Base-by-base conservation (phyloP, 1,140 invertebrate genomes). In the silkworm (Bombyx mori) region DNA sequence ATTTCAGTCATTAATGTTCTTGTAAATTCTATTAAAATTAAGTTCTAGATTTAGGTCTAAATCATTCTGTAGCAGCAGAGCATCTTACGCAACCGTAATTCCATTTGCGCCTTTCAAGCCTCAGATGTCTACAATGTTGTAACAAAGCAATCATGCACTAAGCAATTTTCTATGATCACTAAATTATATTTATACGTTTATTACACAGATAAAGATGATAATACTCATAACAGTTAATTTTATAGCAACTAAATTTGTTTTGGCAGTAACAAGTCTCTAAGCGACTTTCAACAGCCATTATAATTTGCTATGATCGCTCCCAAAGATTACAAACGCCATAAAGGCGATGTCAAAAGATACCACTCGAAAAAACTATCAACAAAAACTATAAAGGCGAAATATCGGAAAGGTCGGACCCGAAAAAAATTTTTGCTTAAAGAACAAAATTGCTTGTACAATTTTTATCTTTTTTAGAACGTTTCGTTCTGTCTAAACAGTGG, bases 301-400 rank as follows among this genome's bases (percentile, higher is more conserved):
- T 58, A 82, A 85, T 85, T 82, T 74, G 78, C 73, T 71, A 75
- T 75, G 76, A 83, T 79, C 69, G 67, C 70, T 73, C 56, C 57
- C 59, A 60, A 56, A 76, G 75, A 77, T 79, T 80, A 72, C 64
- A 68, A 71, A 69, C 75, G 77, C 77, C 75, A 77, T 86, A 73
- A 84, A 84, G 71, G 75, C 78, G 80, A 86, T 84, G 79, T 78
- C 62, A 77, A 72, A 66, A 75, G 77, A 83, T 83, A 77, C 75
- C 75, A 73, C 72, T 79, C 66, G 59, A 84, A 82, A 63, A 81
- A 84, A 83, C 68, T 72, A 75, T 71, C 66, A 74, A 70, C 81
- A 86, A 86, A 86, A 86, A 86, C 66, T 72, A 73, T 71, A 72
- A 56, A 68, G 68, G 65, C 67, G 63, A 75, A 75, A 63, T 74